Evolutionary conservation across 1,140 invertebrate species (phyloP), one percentile per base, ranked within the genome.

Genomic region (Charaxes varanes): DNA sequence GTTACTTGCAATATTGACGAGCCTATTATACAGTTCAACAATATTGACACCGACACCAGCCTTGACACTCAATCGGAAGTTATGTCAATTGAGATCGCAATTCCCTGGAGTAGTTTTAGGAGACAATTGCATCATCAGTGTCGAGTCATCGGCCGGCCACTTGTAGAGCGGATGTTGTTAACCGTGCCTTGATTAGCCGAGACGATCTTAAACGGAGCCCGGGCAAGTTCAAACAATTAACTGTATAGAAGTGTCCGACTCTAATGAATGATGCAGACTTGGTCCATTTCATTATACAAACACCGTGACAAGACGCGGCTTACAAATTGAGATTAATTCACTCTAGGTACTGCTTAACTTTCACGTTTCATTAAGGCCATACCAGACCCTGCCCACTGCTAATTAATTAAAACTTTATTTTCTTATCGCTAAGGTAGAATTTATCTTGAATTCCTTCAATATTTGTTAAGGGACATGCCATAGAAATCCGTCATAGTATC

Each of bases 181-280:
- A 76, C 72, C 63, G 64, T 51, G 63, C 61, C 70, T 79, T 78
- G 74, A 82, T 82, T 82, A 79, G 62, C 62, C 64, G 64, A 78
- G 70, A 76, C 74, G 77, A 70, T 66, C 63, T 79, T 72, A 81
- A 79, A 76, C 74, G 63, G 64, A 71, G 62, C 53, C 53, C 62
- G 69, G 54, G 60, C 73, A 66, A 79, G 78, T 82, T 82, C 78
- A 82, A 79, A 79, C 78, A 79, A 82, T 79, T 79, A 79, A 82
- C 65, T 74, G 71, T 74, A 82, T 72, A 82, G 70, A 81, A 82
- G 78, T 82, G 78, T 82, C 73, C 78, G 73, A 76, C 78, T 70
- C 72, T 78, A 82, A 82, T 82, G 74, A 82, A 79, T 71, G 74
- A 72, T 66, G 62, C 71, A 74, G 73, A 78, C 74, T 76, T 76